A percentile compares a stretch with the other conserved stretches of the same genome.
Evolutionary conservation across 1,140 invertebrate species (phyloP).

Genomic region (Sitobion miscanthi): DNA sequence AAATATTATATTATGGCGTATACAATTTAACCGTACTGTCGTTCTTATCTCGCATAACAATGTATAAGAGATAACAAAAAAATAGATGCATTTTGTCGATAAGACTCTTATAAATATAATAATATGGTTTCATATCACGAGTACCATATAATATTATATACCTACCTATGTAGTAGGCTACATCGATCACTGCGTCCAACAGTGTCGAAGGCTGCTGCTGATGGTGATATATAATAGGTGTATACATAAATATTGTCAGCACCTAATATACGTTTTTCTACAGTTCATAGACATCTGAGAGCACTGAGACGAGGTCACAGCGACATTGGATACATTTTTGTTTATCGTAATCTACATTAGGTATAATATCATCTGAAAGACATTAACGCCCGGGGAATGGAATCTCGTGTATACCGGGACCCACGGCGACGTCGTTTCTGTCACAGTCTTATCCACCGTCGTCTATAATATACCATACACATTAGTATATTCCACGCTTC

Average conservation of each 20-base stretch:
- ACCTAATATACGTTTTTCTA: neutral
- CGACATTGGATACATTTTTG: neutral
- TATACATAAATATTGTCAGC: neutral
- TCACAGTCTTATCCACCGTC: neutral
- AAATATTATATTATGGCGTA: neutral
- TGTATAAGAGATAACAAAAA: neutral
- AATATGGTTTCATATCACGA: neutral
- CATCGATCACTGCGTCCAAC: neutral
- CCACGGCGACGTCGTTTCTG: neutral
- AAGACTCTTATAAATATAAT: neutral
- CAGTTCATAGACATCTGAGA: neutral
- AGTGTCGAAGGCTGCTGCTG: neutral
- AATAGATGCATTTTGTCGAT: neutral
- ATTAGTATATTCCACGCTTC: neutral
- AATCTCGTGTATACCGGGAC: neutral
- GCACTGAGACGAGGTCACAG: neutral
- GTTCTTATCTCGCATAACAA: neutral
- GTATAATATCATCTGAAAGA: neutral
- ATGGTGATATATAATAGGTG: neutral
- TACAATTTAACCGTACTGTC: neutral
- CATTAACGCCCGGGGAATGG: neutral
- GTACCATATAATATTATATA: neutral
- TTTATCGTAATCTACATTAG: neutral
- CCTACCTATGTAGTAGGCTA: neutral
- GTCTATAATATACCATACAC: neutral